These are phyloP conservation scores for Globicephala melas DNA, from an alignment of 2,113 vertebrate genomes.

Conservation along the genomic window DNA sequence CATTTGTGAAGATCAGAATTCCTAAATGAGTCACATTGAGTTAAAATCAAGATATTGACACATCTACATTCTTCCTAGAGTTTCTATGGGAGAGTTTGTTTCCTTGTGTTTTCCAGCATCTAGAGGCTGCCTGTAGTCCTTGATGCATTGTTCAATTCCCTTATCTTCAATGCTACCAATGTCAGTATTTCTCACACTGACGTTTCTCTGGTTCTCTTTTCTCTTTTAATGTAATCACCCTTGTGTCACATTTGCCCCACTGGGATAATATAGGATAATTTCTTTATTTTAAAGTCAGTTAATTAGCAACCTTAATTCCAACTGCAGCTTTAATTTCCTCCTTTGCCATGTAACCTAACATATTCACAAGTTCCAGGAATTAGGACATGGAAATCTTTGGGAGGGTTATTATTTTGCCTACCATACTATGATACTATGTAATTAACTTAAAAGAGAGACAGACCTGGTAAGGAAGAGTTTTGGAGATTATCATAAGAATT, in stretches of 20 bases:
- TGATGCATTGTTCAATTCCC: not conserved
- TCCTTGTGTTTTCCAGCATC: not conserved
- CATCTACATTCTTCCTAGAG: not conserved
- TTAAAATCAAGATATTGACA: not conserved
- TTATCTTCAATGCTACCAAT: rapidly evolving
- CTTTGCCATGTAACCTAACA: not conserved
- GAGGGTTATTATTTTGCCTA: not conserved
- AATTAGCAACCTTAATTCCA: not conserved
- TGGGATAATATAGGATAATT: not conserved
- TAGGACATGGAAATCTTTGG: not conserved
- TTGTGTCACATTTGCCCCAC: not conserved
- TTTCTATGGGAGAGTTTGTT: not conserved
- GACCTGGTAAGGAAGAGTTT: not conserved
- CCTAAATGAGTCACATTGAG: not conserved
- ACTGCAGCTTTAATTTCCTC: not conserved
- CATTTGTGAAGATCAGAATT: not conserved
- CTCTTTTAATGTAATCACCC: not conserved
- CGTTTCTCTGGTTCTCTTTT: not conserved
- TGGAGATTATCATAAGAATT: not conserved
- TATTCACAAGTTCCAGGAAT: not conserved
- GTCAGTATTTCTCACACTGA: not conserved
- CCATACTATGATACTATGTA: not conserved
- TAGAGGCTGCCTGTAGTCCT: not conserved
- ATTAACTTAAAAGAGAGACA: not conserved
- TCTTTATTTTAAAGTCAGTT: not conserved